A percentile compares a stretch with the other conserved stretches of the same genome.
These are phyloP conservation scores for Tinea semifulvella DNA, from an alignment of 2,888 invertebrate species.

Conservation along the genomic window DNA sequence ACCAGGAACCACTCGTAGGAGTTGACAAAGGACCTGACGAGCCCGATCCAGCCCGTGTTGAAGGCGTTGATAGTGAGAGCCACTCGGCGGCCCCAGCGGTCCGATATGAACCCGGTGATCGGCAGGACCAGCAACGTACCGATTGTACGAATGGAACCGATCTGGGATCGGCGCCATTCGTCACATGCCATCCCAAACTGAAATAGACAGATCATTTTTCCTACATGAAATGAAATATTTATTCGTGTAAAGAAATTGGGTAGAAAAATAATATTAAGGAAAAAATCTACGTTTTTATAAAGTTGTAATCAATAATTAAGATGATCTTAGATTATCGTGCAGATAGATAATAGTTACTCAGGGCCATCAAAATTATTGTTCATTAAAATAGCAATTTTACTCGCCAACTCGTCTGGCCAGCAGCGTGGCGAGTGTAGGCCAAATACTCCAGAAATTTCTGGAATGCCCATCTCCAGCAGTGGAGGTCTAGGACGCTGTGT, in stretches of 20 bases:
- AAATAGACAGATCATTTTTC: constrained; percentile 18
- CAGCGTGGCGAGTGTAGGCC: too few species aligned
- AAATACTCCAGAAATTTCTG: too few species aligned
- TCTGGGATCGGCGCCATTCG: constrained; percentile 76
- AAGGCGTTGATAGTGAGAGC: constrained; percentile 69
- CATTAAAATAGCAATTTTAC: too few species aligned
- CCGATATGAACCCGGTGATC: constrained; percentile 76
- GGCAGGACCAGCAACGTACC: constrained; percentile 77
- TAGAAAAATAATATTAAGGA: too few species aligned
- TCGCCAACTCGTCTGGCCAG: too few species aligned
- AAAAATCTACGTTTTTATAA: not conserved
- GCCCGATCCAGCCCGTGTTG: constrained; percentile 71
- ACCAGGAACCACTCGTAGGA: constrained; percentile 74
- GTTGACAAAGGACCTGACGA: constrained; percentile 73
- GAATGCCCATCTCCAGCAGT: too few species aligned
- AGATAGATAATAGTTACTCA: too few species aligned
- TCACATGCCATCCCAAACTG: constrained; percentile 73
- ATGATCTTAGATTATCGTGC: not conserved
- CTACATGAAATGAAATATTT: too few species aligned
- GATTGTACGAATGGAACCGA: constrained; percentile 77
- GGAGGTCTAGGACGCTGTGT: too few species aligned
- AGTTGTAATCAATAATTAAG: not conserved
- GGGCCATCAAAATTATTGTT: too few species aligned
- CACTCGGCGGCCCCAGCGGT: constrained; percentile 75
- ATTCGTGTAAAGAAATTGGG: too few species aligned